Evolutionary conservation across 2,888 invertebrate species (phyloP), one percentile per base, ranked within the genome.

Genomic region (Drosophila austrosaltans): DNA sequence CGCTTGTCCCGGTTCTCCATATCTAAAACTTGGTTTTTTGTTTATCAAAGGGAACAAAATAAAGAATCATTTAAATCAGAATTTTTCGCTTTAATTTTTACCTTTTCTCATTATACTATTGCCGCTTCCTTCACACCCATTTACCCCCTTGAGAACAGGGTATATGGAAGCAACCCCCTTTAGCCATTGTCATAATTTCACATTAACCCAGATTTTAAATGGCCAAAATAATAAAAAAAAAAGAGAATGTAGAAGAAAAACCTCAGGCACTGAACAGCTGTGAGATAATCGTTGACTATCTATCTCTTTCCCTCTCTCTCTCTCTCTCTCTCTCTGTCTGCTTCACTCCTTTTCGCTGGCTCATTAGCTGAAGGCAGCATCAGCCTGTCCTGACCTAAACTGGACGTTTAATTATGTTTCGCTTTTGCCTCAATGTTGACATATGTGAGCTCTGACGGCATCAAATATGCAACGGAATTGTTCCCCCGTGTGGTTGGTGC

Each of bases 351-450:
- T 48, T 22, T 25, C 48, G 48, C 7, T 48, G 53, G 53, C 66
- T 66, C 72, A 76, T 72, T 69, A 65, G 66, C 74, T 53, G 53
- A 39, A 40, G 36, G 36, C 58, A 61, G 40, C 48, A 48, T 30
- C 28, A 56, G 36, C 12, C n/a, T 25, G 53, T 28, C 6, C 25
- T 54, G 54, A 28, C 36, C 20, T 72, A 48, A 60, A 54, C 69
- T 78, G 86, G 73, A 48, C 82, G 86, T 86, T 89, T 87, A 87
- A 87, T 87, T 87, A 87, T 88, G 86, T 87, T 76, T 75, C 88
- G 80, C 81, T 54, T 32, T 54, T 10, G 42, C 16, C 16, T 16
- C n/a, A 22, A 54, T 74, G 75, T 67, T 76, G 77, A 83, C 85
- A 84, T 71, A 72, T 76, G 73, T 86, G 74, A 67, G 42, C 68